A percentile compares a stretch with the other conserved stretches of the same genome.
Evolutionary conservation across 2,113 vertebrate genomes (phyloP).

Genomic region (Hemichromis elongatus): DNA sequence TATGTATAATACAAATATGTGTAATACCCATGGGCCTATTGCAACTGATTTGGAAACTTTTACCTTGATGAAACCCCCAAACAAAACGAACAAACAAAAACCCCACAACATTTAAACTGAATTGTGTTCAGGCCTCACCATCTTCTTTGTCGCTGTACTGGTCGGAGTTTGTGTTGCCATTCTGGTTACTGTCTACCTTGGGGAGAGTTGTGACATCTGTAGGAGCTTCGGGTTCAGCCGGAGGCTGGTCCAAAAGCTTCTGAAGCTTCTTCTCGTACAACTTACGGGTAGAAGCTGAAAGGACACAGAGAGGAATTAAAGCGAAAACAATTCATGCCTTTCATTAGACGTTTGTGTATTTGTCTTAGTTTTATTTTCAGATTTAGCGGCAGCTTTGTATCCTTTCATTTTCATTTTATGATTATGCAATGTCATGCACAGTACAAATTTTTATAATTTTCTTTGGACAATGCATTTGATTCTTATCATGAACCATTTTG

Average conservation of each 20-base stretch:
- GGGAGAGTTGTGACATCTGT: slow-evolving; percentile 77
- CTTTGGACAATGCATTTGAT: neutral
- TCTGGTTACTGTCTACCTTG: slow-evolving; percentile 83
- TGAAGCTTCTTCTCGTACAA: slow-evolving; percentile 91
- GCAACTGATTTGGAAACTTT: neutral
- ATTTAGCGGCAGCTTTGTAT: neutral
- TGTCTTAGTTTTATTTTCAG: neutral
- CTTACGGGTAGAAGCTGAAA: slow-evolving; percentile 84
- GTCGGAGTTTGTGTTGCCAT: slow-evolving; percentile 89
- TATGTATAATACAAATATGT: neutral
- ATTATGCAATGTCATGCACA: neutral
- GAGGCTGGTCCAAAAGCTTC: slow-evolving; percentile 83
- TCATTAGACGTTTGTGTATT: neutral
- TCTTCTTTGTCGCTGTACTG: slow-evolving; percentile 97
- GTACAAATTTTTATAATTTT: neutral
- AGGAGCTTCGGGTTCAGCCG: slow-evolving; percentile 63
- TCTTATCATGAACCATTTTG: neutral
- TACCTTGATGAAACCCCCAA: neutral
- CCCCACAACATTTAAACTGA: neutral
- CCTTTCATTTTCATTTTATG: neutral
- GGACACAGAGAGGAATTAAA: neutral
- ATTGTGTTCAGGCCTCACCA: slow-evolving; percentile 66
- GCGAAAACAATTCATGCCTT: neutral
- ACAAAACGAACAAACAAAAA: too few relatives aligned
- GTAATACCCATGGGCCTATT: neutral